A percentile compares a stretch with the other conserved stretches of the same genome.
phyloP scores from a whole-genome alignment of 2,113 vertebrate species.

The Mandrillus leucophaeus region DNA sequence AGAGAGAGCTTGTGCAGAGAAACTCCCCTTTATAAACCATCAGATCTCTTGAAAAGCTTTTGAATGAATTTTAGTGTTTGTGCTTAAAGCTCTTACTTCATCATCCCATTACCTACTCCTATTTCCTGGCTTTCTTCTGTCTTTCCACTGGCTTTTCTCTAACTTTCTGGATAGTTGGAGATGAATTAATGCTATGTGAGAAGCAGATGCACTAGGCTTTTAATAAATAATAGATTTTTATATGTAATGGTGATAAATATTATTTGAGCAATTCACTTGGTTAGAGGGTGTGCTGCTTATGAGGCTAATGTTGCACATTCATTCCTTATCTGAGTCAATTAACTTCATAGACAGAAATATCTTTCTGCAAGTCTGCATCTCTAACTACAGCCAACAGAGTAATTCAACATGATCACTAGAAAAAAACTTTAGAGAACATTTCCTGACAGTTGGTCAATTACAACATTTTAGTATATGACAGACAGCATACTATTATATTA shows the following conservation, averaged over 20 bases:
- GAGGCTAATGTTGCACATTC: not conserved
- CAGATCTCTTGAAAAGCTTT: not conserved
- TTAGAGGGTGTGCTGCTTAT: not conserved
- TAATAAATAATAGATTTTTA: not conserved
- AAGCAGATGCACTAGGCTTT: not conserved
- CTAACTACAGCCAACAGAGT: slow-evolving; percentile 33
- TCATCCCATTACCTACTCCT: not conserved
- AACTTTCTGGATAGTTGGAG: not conserved
- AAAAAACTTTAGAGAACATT: slow-evolving; percentile 43
- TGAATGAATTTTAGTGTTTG: not conserved
- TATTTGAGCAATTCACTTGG: not conserved
- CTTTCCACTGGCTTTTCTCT: not conserved
- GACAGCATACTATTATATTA: slow-evolving; percentile 47
- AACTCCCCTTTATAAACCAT: no score
- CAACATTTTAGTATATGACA: slow-evolving; percentile 55
- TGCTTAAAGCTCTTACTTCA: not conserved
- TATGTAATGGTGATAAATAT: not conserved
- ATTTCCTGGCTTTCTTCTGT: not conserved
- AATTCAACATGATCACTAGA: slow-evolving; percentile 47
- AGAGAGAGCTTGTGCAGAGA: no score
- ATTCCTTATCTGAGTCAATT: slow-evolving; percentile 40
- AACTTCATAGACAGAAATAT: slow-evolving; percentile 35
- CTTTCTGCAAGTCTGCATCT: not conserved
- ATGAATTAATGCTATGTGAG: not conserved
- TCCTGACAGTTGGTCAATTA: slow-evolving; percentile 61